Conservation (phyloP, 37 sponge, comb jelly and placozoan species). For the Ianthella basta region DNA sequence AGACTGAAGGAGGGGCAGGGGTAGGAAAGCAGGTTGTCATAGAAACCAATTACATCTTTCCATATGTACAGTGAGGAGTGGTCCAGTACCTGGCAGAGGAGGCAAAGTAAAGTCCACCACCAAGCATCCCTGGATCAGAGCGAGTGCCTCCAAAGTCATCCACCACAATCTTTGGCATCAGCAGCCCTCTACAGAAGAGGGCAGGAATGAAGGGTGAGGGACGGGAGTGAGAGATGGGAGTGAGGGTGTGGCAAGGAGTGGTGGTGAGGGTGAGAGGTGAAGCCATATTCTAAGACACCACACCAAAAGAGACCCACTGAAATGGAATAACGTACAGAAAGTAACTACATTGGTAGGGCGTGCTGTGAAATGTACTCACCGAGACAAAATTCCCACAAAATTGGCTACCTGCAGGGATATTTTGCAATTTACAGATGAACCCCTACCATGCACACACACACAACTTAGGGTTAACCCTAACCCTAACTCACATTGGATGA, state of each 20-base stretch:
- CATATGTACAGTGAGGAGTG: neutral
- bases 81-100: conserved; percentile 73
- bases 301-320: too few relatives aligned
- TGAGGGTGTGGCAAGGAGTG: neutral
- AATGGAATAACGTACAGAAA: too few relatives aligned
- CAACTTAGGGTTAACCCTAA: too few relatives aligned
- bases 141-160: conserved; percentile 89
- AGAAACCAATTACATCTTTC: neutral
- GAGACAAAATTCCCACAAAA: conserved; percentile 89
- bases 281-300: too few relatives aligned
- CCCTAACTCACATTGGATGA: conserved; percentile 55
- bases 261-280: too few relatives aligned
- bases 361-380: conserved; percentile 38
- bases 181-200: conserved; percentile 68
- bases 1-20: conserved; percentile 34
- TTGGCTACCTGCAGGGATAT: conserved; percentile 40
- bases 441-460: too few relatives aligned
- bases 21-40: too few relatives aligned
- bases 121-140: conserved; percentile 93
- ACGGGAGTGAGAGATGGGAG: too few relatives aligned
- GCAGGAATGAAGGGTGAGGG: neutral
- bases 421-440: neutral
- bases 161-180: conserved; percentile 95
- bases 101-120: conserved; percentile 97
- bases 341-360: too few relatives aligned